Base-by-base conservation (phyloP, 2,797 vertebrate genomes). In the Ciconia nigra region DNA sequence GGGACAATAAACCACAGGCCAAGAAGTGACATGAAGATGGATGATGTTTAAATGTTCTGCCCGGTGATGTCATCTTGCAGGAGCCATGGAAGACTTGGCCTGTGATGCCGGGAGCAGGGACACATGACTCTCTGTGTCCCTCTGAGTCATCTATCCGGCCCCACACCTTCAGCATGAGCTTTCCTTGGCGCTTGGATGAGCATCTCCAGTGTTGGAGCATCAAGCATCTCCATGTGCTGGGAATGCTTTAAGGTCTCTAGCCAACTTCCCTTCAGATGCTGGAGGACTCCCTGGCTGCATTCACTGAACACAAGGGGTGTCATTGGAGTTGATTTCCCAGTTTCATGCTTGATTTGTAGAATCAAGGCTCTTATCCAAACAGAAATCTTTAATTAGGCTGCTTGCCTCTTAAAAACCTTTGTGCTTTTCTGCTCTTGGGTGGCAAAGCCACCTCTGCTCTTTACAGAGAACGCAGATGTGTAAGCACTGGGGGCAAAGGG, bases 1-100 rank as follows among this genome's bases (percentile, higher is more conserved):
- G 70, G 61, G 62, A 77, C n/a, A 35, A 28, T 82, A 63, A 95
- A 82, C 39, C 77, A 41, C 69, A 83, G 83, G 66, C 65, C 12
- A 4, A 78, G 84, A 65, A 89, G 76, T 47, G 70, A 28, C 61
- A 70, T 9, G 35, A 67, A 46, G 41, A 90, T 39, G 35, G 77
- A 65, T 54, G 41, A 20, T 78, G 62, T 69, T 74, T 44, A 20
- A 72, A 58, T 37, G 51, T 84, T 89, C 77, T 92, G 74, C 77
- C 42, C 0, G 0, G 28, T 87, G 91, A 73, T 1, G 2, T 71
- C 42, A 54, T 44, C 72, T 69, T 3, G 0, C 26, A 74, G 74
- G 57, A 73, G 31, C 65, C n/a, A 7, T 16, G 39, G 20, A 51
- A 33, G 77, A 25, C 42, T 47, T 67, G 90, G 63, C n/a, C 86